These are phyloP conservation scores for Muschampia plurimacula DNA, from an alignment of 2,888 invertebrate species.

Conservation along the genomic window DNA sequence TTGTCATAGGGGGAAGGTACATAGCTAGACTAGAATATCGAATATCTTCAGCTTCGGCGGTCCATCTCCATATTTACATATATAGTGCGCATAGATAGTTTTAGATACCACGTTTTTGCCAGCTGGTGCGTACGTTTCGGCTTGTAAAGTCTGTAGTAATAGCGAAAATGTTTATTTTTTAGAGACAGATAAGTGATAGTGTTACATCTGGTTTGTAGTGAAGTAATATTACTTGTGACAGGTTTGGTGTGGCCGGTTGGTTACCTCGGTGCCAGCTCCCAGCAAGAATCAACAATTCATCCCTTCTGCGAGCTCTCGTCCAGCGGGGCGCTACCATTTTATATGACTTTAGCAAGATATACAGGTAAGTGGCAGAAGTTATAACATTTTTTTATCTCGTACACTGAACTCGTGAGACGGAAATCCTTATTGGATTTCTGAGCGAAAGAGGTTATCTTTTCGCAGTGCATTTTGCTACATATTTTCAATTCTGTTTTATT, in stretches of 20 bases:
- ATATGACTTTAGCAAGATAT: slow-evolving; percentile 98
- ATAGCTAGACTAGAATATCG: slow-evolving; percentile 66
- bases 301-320: slow-evolving; percentile 88
- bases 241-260: slow-evolving; percentile 71
- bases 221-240: slow-evolving; percentile 66
- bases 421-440: slow-evolving; percentile 33
- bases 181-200: slow-evolving; percentile 50
- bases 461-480: background rate
- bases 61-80: slow-evolving; percentile 77
- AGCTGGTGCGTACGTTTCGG: slow-evolving; percentile 80
- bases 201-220: slow-evolving; percentile 54
- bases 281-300: slow-evolving; percentile 80
- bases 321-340: slow-evolving; percentile 96
- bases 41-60: slow-evolving; percentile 68
- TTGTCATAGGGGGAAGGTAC: slow-evolving; percentile 81
- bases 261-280: slow-evolving; percentile 70
- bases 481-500: background rate
- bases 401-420: background rate
- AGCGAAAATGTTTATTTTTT: slow-evolving; percentile 45
- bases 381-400: slow-evolving; percentile 22
- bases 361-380: slow-evolving; percentile 88
- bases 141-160: slow-evolving; percentile 69
- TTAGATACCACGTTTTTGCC: slow-evolving; percentile 83
- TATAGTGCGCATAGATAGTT: slow-evolving; percentile 62
- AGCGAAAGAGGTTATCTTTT: slow-evolving; percentile 32